Base-by-base conservation (phyloP, 2,113 vertebrate genomes). In the Rousettus leschenaultii region DNA sequence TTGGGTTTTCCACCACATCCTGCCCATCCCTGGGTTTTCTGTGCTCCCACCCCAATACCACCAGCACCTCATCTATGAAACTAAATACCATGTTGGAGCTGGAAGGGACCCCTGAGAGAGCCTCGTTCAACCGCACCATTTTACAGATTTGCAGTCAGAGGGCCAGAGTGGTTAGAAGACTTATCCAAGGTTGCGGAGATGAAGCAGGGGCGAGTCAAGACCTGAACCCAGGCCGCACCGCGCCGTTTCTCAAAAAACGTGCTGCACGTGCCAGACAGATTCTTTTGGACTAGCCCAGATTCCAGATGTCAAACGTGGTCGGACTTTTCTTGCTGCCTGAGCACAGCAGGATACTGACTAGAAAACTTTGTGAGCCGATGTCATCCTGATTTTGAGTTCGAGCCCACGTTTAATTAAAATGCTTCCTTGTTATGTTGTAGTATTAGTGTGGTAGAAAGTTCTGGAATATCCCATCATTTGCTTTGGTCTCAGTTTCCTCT, bases 51-150 rank as follows among this genome's bases (percentile, higher is more conserved):
- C 73, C 71, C 63, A 82, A 92, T 86, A 91, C 94, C 96, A 95
- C 77, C 16, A 51, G 88, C 95, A 96, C 89, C 51, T 96, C 93
- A 93, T 95, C 89, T 97, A 26, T 89, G 86, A 95, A 93, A 95
- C 92, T 77, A 88, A 96, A 97, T 92, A 95, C 48, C 80, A 89
- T 83, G 73, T 66, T 78, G 93, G 86, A 91, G 24, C 91, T 96
- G 93, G 88, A 90, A 95, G 35, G 13, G 35, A 38, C 33, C 75
- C 88, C 92, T 33, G 22, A 84, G 74, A 74, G 88, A 95, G 86
- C 53, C 43, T 43, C 55, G 57, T 74, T 92, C 77, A 83, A 89
- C 48, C 35, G 82, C 11, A 5, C 86, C 78, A 83, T 91, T 96
- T 93, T 65, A 68, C 48, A 88, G 45, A 92, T 65, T 88, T 91